These are phyloP conservation scores for Melanerpes formicivorus DNA, from an alignment of 2,113 vertebrate genomes.

Conservation along the genomic window DNA sequence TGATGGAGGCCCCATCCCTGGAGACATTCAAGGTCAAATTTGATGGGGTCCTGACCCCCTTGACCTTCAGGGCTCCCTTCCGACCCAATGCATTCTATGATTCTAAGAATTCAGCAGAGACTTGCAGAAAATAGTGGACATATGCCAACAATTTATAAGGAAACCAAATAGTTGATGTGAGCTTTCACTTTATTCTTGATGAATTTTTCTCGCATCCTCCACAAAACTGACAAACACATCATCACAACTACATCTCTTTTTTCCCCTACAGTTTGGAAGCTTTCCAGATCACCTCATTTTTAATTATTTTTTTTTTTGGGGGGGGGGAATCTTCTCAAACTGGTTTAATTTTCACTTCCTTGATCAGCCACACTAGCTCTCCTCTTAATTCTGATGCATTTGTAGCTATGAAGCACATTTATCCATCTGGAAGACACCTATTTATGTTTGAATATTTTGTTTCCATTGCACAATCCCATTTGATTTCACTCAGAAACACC, in stretches of 20 bases:
- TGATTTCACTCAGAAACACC: background rate
- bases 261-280: background rate
- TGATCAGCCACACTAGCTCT: background rate
- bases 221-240: background rate
- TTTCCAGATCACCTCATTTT: background rate
- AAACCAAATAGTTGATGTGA: background rate
- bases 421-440: background rate
- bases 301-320: background rate
- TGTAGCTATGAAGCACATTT: background rate
- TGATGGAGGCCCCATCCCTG: too few relatives aligned
- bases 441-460: background rate
- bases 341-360: background rate
- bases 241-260: background rate
- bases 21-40: too few relatives aligned
- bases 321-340: background rate
- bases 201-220: background rate
- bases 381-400: background rate
- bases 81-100: too few relatives aligned
- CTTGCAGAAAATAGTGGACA: background rate
- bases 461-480: background rate
- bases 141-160: background rate
- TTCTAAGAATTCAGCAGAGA: background rate
- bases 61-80: too few relatives aligned
- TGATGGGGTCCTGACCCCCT: too few relatives aligned
- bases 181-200: background rate